Evolutionary conservation across 2,797 vertebrate genomes (phyloP), one percentile per base, ranked within the genome.

Genomic region (Austrolebias charrua): DNA sequence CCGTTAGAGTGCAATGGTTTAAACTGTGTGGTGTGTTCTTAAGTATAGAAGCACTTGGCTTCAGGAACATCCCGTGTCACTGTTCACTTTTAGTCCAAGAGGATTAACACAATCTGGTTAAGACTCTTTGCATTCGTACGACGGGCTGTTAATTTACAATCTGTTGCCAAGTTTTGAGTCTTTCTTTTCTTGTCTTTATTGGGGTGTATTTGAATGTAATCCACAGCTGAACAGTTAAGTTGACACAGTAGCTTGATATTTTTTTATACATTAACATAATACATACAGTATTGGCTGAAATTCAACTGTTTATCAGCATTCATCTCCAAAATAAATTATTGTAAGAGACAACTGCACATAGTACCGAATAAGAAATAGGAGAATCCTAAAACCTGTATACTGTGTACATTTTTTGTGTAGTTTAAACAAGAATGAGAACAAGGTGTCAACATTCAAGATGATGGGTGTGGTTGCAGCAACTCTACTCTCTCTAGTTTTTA

Each of bases 91-190:
- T 66, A 61, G 31, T 46, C 55, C 90, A 90, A 92, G 88, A 89
- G 88, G 92, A 92, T 92, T 92, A 87, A 40, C 70, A 53, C 69
- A 88, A 91, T 88, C 88, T 82, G 78, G 75, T 90, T 89, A 90
- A 86, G 80, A 60, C 76, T 84, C 73, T 75, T 86, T 83, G 79
- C 45, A 75, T 73, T 79, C 71, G 56, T 64, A 28, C 60, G 43
- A 55, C 33, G 59, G 66, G 33, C 67, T 49, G 59, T 81, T 78
- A 66, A 59, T 73, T 53, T 61, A 63, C 45, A 68, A 72, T 69
- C 71, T 43, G 20, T 75, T 59, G 20, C 71, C 86, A 81, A 81
- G 71, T 61, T 84, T 65, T 85, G 76, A 82, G 70, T 76, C 55
- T 24, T 61, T 31, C 6, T 38, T 53, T 59, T 48, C 6, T 59